Percentiles rank a stretch among this genome's conserved stretches.
These are phyloP conservation scores for Xerus inauris DNA, from an alignment of 2,113 vertebrate species.

Conservation along the genomic window DNA sequence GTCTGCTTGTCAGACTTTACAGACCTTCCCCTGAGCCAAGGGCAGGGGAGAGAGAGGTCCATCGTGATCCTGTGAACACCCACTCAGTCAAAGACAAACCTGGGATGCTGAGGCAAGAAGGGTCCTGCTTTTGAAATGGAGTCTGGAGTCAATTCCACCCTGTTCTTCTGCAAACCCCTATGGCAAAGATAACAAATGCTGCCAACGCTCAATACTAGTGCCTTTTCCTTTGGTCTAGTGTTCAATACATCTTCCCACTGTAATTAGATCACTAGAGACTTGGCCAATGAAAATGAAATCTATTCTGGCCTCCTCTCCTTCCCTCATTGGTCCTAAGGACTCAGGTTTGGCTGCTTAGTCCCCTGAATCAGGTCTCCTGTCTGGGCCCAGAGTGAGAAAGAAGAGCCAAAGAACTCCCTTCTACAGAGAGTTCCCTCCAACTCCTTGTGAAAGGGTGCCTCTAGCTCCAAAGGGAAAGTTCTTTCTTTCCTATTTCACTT, in stretches of 20 bases:
- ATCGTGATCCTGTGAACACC: neutral
- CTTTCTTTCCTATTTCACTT: neutral
- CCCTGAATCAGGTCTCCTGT: neutral
- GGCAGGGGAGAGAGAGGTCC: neutral
- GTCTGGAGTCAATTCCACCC: neutral
- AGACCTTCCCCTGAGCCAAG: neutral
- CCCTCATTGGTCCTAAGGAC: neutral
- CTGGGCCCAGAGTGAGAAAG: neutral
- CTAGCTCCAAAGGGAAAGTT: neutral
- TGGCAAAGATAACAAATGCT: neutral
- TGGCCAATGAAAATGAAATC: slow-evolving; percentile 9
- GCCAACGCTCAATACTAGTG: neutral
- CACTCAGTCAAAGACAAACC: neutral
- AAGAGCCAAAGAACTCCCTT: neutral
- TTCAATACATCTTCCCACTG: neutral
- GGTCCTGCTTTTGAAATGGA: neutral
- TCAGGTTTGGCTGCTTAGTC: neutral
- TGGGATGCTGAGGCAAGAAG: neutral
- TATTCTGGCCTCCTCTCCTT: slow-evolving; percentile 15
- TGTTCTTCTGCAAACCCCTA: slow-evolving; percentile 17
- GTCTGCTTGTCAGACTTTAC: neutral
- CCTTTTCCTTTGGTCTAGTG: neutral
- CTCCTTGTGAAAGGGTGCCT: neutral
- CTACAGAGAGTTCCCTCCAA: neutral
- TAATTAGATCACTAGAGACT: slow-evolving; percentile 69